Evolutionary conservation across 2,113 vertebrate genomes (phyloP).

Genomic region (Lamprologus speciosus): DNA sequence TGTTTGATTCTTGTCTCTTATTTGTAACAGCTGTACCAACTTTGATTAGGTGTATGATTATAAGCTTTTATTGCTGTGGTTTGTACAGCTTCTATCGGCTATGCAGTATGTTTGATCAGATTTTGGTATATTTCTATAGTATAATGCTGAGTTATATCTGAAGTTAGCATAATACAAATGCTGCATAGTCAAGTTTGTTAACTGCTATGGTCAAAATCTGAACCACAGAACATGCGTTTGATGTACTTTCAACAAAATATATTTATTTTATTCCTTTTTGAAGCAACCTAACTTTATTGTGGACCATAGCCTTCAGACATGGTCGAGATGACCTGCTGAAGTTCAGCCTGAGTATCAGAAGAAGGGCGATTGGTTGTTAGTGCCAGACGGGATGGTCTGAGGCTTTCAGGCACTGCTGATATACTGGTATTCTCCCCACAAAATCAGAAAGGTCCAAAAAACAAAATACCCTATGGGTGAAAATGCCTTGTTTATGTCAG

Average conservation of each 20-base stretch:
- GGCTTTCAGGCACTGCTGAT: neutral
- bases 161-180: neutral
- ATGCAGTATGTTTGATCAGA: neutral
- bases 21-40: neutral
- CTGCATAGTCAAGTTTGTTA: neutral
- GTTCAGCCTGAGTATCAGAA: neutral
- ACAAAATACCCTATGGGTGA: neutral
- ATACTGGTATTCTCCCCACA: neutral
- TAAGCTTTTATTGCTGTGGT: neutral
- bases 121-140: neutral
- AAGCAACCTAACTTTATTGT: neutral
- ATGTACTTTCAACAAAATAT: neutral
- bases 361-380: neutral
- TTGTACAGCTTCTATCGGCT: neutral
- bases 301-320: neutral
- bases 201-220: neutral
- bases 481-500: neutral
- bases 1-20: conserved; percentile 69
- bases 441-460: neutral
- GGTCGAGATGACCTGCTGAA: neutral
- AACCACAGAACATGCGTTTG: neutral
- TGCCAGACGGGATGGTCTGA: neutral
- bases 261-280: neutral
- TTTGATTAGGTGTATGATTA: neutral
- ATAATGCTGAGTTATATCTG: neutral